Conservation (phyloP, 1,140 invertebrate genomes). For the Trichonephila inaurata region DNA sequence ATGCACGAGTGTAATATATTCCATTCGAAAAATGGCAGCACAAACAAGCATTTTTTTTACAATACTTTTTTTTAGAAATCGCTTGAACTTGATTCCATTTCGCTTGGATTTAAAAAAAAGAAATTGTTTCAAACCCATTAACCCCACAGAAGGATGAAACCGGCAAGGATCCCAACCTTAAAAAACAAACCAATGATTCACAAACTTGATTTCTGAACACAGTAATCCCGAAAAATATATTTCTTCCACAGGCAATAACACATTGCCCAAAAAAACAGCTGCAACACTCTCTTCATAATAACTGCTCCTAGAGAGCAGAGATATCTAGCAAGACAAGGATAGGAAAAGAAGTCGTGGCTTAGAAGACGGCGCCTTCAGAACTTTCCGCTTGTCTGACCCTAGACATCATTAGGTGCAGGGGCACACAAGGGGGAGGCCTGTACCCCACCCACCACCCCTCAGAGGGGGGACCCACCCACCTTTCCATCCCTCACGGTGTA, state of each 20-base stretch:
- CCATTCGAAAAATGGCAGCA: no score
- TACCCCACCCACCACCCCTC: background rate
- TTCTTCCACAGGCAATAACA: background rate
- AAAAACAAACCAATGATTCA: no score
- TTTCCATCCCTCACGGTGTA: background rate
- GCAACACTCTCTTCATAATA: conserved; percentile 7
- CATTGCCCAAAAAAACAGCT: background rate
- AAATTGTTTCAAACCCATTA: no score
- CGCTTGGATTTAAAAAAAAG: no score
- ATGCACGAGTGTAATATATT: no score
- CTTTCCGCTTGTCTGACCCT: conserved; percentile 75
- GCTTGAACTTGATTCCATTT: no score
- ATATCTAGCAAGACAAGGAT: conserved; percentile 19
- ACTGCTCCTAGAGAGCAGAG: background rate
- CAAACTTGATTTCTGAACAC: no score
- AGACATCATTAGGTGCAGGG: conserved; percentile 74
- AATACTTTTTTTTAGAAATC: no score
- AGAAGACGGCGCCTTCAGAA: conserved; percentile 70
- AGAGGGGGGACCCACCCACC: background rate
- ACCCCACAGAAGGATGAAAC: no score
- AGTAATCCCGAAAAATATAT: background rate
- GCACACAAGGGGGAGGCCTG: conserved; percentile 46
- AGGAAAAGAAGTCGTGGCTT: background rate
- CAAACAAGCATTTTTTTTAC: no score
- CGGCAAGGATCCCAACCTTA: no score